Percentiles rank a stretch among this genome's conserved stretches.
phyloP scores from a whole-genome alignment of 2,113 vertebrate genomes.

The Corydoras sp. region DNA sequence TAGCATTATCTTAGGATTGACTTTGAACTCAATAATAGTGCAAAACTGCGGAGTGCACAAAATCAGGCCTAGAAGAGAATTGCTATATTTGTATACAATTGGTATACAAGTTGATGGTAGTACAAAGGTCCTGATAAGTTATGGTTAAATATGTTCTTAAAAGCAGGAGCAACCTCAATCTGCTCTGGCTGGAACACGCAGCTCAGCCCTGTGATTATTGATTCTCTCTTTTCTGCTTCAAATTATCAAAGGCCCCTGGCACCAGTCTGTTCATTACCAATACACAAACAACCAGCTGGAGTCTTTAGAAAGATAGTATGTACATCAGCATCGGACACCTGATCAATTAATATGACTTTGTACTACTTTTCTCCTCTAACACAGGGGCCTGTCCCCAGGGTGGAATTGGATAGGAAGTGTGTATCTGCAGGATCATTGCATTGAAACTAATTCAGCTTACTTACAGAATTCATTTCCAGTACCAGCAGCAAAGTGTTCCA shows the following conservation, averaged over 20 bases:
- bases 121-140: conserved; percentile 44
- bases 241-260: conserved; percentile 50
- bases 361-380: conserved; percentile 35
- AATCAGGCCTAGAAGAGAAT: conserved; percentile 34
- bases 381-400: conserved; percentile 32
- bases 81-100: conserved; percentile 33
- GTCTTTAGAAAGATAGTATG: conserved; percentile 10
- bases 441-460: conserved; percentile 47
- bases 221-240: conserved; percentile 54
- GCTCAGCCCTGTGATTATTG: conserved; percentile 46
- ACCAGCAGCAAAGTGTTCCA: conserved; percentile 19
- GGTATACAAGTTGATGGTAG: too few relatives aligned
- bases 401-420: conserved; percentile 17
- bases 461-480: conserved; percentile 50
- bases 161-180: conserved; percentile 57
- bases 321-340: conserved; percentile 46
- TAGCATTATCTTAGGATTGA: conserved; percentile 44
- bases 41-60: conserved; percentile 51
- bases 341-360: conserved; percentile 65
- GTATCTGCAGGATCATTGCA: conserved; percentile 43
- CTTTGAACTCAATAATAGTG: conserved; percentile 34
- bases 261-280: conserved; percentile 52
- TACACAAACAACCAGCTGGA: conserved; percentile 45
- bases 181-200: conserved; percentile 50
- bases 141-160: conserved; percentile 65